Percentiles rank a stretch among this genome's conserved stretches.
These are phyloP conservation scores for Lasioglossum calceatum DNA, from an alignment of 2,888 invertebrate species.

Conservation along the genomic window DNA sequence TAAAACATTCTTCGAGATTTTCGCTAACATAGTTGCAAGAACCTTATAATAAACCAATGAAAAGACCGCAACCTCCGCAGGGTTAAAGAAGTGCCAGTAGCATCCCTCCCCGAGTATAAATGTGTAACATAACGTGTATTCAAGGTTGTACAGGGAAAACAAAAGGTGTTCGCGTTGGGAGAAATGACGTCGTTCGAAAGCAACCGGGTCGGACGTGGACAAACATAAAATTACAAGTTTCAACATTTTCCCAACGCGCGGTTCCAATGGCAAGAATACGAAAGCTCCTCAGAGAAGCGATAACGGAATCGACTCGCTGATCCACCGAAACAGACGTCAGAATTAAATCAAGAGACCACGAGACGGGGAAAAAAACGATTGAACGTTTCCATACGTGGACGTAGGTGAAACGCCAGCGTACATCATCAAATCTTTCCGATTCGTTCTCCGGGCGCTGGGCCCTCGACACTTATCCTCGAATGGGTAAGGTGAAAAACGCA, in stretches of 20 bases:
- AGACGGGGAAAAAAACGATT: background rate
- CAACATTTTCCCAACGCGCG: constrained; percentile 8
- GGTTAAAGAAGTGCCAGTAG: background rate
- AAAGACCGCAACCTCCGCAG: background rate
- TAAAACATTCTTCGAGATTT: background rate
- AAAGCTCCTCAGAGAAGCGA: constrained; percentile 1
- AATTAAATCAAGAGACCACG: background rate
- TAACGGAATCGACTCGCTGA: constrained; percentile 9
- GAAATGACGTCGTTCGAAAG: background rate
- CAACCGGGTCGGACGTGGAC: background rate
- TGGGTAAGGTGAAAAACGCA: background rate
- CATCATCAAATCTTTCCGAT: background rate
- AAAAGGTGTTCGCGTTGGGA: background rate
- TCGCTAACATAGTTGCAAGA: background rate
- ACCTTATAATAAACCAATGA: background rate
- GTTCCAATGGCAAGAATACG: constrained; percentile 54
- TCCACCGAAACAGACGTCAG: constrained; percentile 32
- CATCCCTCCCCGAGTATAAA: background rate
- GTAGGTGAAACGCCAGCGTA: background rate
- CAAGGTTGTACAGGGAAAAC: background rate
- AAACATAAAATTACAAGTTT: background rate
- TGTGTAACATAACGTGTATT: constrained; percentile 1
- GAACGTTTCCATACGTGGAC: background rate
- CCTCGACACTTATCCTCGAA: constrained; percentile 9
- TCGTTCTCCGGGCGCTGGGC: background rate